phyloP scores from a whole-genome alignment of 2,113 vertebrate species.

The Cheirogaleus medius region DNA sequence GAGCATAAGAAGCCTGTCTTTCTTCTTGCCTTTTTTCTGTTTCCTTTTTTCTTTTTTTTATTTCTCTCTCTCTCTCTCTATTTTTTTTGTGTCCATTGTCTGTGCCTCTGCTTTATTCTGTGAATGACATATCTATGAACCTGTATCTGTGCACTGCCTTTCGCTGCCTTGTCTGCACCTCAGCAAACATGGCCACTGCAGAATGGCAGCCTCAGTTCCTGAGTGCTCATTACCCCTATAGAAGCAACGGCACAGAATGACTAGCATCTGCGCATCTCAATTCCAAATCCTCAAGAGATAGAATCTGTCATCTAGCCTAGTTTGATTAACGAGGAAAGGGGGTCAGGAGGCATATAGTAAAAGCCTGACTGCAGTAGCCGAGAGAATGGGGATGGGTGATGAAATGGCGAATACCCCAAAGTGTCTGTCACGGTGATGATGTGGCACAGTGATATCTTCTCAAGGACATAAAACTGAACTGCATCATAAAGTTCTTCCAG shows the following conservation, averaged over 20 bases:
- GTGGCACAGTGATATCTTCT: neutral
- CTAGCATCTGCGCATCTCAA: neutral
- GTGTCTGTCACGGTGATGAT: neutral
- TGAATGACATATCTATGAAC: neutral
- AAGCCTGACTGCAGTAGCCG: too few relatives aligned
- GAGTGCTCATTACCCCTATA: neutral
- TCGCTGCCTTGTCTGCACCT: neutral
- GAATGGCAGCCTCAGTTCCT: neutral
- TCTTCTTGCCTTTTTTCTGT: neutral
- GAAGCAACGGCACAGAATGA: neutral
- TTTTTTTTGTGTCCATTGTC: neutral
- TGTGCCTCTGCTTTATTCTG: neutral
- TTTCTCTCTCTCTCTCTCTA: neutral
- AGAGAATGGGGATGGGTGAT: too few relatives aligned
- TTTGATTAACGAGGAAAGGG: too few relatives aligned
- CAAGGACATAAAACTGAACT: neutral
- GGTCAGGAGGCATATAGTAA: too few relatives aligned
- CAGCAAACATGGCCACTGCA: neutral
- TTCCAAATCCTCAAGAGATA: too few relatives aligned
- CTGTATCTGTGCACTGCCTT: neutral
- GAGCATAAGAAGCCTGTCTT: neutral
- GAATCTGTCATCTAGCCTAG: too few relatives aligned
- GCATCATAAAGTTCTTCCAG: neutral
- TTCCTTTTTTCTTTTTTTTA: neutral
- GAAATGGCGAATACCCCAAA: neutral